A percentile compares a stretch with the other conserved stretches of the same genome.
Conservation (phyloP, 2,888 invertebrate genomes). For the Lithophane semibrunnea region DNA sequence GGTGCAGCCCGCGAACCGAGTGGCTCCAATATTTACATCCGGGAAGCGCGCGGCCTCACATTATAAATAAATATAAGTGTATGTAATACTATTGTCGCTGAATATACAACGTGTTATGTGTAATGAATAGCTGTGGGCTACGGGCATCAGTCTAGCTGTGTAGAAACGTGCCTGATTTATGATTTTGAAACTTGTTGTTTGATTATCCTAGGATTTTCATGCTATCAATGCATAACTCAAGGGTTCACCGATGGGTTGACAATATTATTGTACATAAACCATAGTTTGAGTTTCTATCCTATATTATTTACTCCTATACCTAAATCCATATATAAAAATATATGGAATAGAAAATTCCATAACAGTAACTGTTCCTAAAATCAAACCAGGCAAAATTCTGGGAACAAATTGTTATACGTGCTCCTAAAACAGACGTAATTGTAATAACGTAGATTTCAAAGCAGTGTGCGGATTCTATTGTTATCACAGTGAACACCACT, state of each 20-base stretch:
- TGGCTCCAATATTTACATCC: slow-evolving; percentile 80
- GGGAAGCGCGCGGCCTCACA: slow-evolving; percentile 72
- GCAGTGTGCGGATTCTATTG: slow-evolving; percentile 31
- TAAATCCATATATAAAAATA: too few relatives aligned
- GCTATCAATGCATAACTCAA: not conserved
- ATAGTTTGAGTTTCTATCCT: not conserved
- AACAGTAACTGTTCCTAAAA: not conserved
- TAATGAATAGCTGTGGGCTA: slow-evolving; percentile 33
- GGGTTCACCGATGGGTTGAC: not conserved
- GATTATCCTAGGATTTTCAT: not conserved
- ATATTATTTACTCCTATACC: too few relatives aligned
- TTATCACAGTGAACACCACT: slow-evolving; percentile 43
- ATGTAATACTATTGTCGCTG: slow-evolving; percentile 66
- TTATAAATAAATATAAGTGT: slow-evolving; percentile 71
- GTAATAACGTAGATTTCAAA: slow-evolving; percentile 42
- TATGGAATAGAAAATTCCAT: not conserved
- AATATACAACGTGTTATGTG: slow-evolving; percentile 54
- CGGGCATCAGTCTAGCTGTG: slow-evolving; percentile 13
- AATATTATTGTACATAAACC: not conserved
- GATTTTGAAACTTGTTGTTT: slow-evolving; percentile 5
- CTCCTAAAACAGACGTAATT: not conserved
- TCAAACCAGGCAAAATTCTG: not conserved
- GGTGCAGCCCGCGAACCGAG: slow-evolving; percentile 75
- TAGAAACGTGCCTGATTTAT: slow-evolving; percentile 27
- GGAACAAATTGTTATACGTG: not conserved